Evolutionary conservation across 2,797 vertebrate species (phyloP), one percentile per base, ranked within the genome.

Genomic region (Pipistrellus nathusii): DNA sequence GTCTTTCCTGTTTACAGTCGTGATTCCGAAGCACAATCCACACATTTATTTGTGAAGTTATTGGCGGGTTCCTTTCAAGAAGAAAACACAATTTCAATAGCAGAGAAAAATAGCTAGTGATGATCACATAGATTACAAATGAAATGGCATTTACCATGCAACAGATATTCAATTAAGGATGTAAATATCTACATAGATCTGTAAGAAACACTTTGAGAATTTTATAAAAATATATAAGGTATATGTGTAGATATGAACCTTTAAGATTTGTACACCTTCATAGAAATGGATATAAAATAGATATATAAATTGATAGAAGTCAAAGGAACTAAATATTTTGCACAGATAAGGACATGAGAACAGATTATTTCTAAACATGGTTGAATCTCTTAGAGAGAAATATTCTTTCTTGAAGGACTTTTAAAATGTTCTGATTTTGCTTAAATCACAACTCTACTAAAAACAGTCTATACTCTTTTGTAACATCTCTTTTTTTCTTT

Each of bases 1-100:
- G 93, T 89, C 64, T 55, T 91, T 94, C 93, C 92, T 88, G 77
- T 91, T 69, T 97, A 30, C 91, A 93, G 94, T 82, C 57, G 76
- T n/a, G 64, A 88, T 97, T 57, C 32, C 4, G 71, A 90, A 96
- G 68, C 83, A 17, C 77, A 92, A 73, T n/a, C 82, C 82, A 14
- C 73, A 78, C 77, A 90, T 57, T 1, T 68, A 96, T 81, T 94
- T 96, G 83, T 80, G 55, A 57, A 96, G 95, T 84, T 82, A 96
- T 88, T 59, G 77, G 80, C 27, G 44, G 62, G 0, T 75, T 83
- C 77, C 95, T 91, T 94, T 71, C 95, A 94, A 72, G 41, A 73
- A 89, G 27, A 82, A 95, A 89, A 23, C 71, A 62, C 21, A 13
- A 86, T 93, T 73, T 91, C 0, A 38, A 66, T 75, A 95, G 73